Conservation (phyloP, 1,140 invertebrate genomes). For the Aricia agestis region DNA sequence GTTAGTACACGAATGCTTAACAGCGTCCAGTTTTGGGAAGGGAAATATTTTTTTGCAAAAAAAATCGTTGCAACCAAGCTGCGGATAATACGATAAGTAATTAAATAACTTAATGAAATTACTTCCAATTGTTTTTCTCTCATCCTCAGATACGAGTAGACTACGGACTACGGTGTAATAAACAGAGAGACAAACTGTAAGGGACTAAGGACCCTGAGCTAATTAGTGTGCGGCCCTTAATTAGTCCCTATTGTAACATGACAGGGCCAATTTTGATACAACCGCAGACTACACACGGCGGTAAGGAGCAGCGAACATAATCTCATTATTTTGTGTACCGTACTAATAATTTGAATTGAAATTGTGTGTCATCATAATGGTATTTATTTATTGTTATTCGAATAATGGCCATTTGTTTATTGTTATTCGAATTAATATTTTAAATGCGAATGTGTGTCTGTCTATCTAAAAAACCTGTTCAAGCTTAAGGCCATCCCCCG, state of each 20-base stretch:
- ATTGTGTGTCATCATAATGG: too few relatives aligned
- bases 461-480: too few relatives aligned
- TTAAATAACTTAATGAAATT: not conserved
- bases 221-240: constrained; percentile 66
- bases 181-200: constrained; percentile 40
- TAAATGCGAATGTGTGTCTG: too few relatives aligned
- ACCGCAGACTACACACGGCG: constrained; percentile 44
- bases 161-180: not conserved
- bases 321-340: not conserved
- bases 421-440: too few relatives aligned
- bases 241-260: constrained; percentile 70
- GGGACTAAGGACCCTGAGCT: constrained; percentile 45
- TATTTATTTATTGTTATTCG: too few relatives aligned
- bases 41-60: too few relatives aligned
- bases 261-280: constrained; percentile 60
- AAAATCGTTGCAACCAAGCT: too few relatives aligned
- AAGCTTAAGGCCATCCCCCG: too few relatives aligned
- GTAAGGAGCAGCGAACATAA: constrained; percentile 16
- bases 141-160: not conserved
- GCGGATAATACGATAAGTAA: too few relatives aligned
- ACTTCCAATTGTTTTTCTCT: not conserved
- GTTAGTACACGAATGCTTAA: too few relatives aligned
- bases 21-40: too few relatives aligned
- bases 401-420: too few relatives aligned
- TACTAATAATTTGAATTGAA: constrained; percentile 5